phyloP scores from a whole-genome alignment of 2,797 vertebrate genomes.

The Adrianichthys oophorus region DNA sequence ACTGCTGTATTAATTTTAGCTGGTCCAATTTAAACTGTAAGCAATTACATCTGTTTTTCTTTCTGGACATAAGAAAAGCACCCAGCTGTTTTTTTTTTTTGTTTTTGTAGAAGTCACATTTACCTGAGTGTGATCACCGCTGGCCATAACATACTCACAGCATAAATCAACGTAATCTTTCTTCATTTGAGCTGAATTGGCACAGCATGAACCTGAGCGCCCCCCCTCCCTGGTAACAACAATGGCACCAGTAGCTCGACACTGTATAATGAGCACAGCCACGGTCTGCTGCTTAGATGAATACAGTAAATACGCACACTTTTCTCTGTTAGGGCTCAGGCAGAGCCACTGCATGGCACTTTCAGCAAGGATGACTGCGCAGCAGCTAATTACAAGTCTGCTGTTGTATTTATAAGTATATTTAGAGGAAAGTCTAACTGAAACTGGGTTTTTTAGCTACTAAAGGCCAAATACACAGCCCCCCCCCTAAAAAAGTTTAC shows the following conservation, averaged over 20 bases:
- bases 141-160: constrained; percentile 38
- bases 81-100: constrained; percentile 22
- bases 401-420: constrained; percentile 40
- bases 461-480: constrained; percentile 17
- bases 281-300: constrained; percentile 45
- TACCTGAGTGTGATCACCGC: constrained; percentile 32
- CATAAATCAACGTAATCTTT: constrained; percentile 46
- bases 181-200: constrained; percentile 41
- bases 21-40: constrained; percentile 45
- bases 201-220: constrained; percentile 4
- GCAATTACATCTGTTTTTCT: constrained; percentile 39
- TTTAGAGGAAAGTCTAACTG: constrained; percentile 28
- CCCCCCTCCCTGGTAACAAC: constrained; percentile 29
- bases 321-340: constrained; percentile 27
- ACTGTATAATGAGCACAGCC: constrained; percentile 58
- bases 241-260: constrained; percentile 50
- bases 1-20: constrained; percentile 30
- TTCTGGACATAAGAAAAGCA: constrained; percentile 11
- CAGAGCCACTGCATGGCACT: constrained; percentile 36
- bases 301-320: constrained; percentile 45
- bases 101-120: constrained; percentile 37
- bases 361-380: constrained; percentile 23
- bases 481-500: constrained; percentile 20
- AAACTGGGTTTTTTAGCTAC: constrained; percentile 17
- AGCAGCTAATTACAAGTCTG: constrained; percentile 47